Conservation (phyloP, 1,140 invertebrate genomes). For the Conus betulinus region DNA sequence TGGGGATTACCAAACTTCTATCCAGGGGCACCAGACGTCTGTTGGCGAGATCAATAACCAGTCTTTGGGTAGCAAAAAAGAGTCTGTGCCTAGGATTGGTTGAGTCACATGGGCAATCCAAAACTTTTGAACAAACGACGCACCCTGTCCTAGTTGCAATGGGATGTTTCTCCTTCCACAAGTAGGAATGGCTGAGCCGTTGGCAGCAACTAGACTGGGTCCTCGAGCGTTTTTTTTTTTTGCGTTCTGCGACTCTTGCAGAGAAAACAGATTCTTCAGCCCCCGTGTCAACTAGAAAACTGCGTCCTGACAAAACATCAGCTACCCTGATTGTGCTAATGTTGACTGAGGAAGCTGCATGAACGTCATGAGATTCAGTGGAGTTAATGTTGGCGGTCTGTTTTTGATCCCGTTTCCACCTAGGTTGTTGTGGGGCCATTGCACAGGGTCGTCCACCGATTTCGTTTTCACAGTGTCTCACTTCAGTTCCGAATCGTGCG, state of each 20-base stretch:
- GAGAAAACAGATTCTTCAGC: conserved; percentile 22
- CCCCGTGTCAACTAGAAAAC: background rate
- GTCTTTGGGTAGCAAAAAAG: background rate
- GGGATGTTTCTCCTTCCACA: background rate
- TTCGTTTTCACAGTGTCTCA: no score
- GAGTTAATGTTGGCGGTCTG: background rate
- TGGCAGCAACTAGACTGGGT: no score
- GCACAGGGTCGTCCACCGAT: background rate
- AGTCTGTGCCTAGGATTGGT: background rate
- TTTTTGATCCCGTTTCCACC: background rate
- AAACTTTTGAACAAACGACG: background rate
- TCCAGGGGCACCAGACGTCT: background rate
- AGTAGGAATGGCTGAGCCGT: background rate
- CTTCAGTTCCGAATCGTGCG: background rate
- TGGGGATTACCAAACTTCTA: background rate
- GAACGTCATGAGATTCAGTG: background rate
- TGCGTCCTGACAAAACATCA: background rate
- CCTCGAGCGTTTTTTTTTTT: no score
- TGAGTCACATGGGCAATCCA: conserved; percentile 6
- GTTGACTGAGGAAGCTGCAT: background rate
- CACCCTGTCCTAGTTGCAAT: background rate
- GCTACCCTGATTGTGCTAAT: no score
- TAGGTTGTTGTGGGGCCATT: background rate
- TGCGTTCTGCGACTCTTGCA: background rate
- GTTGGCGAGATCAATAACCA: background rate